A percentile compares a stretch with the other conserved stretches of the same genome.
Conservation (phyloP, 2,797 vertebrate species). For the Gallirallus australis region DNA sequence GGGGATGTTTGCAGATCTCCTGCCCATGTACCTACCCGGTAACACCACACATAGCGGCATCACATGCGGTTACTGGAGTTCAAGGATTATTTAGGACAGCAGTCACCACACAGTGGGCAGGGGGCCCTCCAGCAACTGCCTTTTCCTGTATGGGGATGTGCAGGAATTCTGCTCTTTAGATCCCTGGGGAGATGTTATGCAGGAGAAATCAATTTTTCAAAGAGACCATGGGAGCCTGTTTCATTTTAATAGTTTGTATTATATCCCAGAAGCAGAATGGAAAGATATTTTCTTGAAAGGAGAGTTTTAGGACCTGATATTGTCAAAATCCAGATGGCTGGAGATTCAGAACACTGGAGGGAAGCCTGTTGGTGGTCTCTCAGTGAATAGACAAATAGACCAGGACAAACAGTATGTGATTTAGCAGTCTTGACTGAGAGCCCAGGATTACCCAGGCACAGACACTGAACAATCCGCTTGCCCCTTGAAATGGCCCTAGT, state of each 20-base stretch:
- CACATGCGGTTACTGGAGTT: neutral
- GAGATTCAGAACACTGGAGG: neutral
- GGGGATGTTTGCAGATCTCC: neutral
- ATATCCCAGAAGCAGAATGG: neutral
- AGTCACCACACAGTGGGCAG: neutral
- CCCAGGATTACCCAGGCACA: neutral
- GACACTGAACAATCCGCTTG: neutral
- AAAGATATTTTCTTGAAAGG: neutral
- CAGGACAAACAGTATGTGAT: neutral
- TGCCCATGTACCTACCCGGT: neutral
- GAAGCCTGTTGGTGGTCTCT: constrained; percentile 44
- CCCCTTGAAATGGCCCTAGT: neutral
- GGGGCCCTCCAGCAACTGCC: neutral
- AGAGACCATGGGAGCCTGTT: neutral
- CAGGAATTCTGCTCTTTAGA: neutral
- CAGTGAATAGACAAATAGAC: constrained; percentile 16
- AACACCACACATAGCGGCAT: neutral
- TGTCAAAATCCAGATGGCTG: neutral
- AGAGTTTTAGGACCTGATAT: neutral
- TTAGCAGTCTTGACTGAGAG: constrained; percentile 3
- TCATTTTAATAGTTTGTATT: neutral
- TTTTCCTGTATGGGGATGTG: neutral
- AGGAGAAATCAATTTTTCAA: neutral
- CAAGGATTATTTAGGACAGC: neutral
- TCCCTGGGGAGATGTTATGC: neutral